These are phyloP conservation scores for Rhynchophorus ferrugineus DNA, from an alignment of 1,140 invertebrate genomes.

Conservation along the genomic window DNA sequence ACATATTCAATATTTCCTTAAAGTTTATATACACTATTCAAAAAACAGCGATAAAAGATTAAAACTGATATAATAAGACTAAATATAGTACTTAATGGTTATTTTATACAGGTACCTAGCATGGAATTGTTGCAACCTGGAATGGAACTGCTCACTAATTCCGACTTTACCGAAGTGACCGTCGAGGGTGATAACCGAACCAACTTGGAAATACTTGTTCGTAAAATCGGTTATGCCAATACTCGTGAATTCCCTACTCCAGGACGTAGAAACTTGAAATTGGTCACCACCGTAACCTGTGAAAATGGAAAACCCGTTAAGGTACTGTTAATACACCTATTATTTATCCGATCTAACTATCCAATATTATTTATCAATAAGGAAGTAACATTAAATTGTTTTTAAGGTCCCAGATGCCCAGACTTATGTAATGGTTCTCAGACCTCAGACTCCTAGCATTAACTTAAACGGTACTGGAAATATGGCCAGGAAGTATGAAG, in stretches of 20 bases:
- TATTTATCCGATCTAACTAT: not conserved
- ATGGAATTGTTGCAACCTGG: slow-evolving; percentile 70
- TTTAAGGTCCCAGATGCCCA: slow-evolving; percentile 59
- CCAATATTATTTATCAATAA: not conserved
- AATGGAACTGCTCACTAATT: slow-evolving; percentile 63
- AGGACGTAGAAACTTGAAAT: slow-evolving; percentile 77
- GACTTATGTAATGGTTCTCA: slow-evolving; percentile 79
- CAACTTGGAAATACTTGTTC: slow-evolving; percentile 80
- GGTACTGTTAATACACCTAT: slow-evolving; percentile 24
- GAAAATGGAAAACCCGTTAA: slow-evolving; percentile 62
- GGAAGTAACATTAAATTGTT: slow-evolving; percentile 2
- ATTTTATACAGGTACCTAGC: slow-evolving; percentile 52
- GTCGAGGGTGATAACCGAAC: slow-evolving; percentile 85
- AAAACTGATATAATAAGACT: too few relatives aligned
- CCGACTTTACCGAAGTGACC: slow-evolving; percentile 80
- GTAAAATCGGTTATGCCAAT: slow-evolving; percentile 86
- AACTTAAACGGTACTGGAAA: slow-evolving; percentile 76
- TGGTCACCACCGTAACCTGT: slow-evolving; percentile 72
- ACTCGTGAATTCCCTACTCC: slow-evolving; percentile 85
- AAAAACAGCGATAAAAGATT: too few relatives aligned
- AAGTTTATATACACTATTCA: too few relatives aligned
- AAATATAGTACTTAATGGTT: not conserved
- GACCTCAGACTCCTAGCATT: slow-evolving; percentile 76
- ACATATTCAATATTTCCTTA: too few relatives aligned
- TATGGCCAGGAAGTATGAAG: slow-evolving; percentile 74